Conservation (phyloP, 2,888 invertebrate species). For the Cynaeus angustus region DNA sequence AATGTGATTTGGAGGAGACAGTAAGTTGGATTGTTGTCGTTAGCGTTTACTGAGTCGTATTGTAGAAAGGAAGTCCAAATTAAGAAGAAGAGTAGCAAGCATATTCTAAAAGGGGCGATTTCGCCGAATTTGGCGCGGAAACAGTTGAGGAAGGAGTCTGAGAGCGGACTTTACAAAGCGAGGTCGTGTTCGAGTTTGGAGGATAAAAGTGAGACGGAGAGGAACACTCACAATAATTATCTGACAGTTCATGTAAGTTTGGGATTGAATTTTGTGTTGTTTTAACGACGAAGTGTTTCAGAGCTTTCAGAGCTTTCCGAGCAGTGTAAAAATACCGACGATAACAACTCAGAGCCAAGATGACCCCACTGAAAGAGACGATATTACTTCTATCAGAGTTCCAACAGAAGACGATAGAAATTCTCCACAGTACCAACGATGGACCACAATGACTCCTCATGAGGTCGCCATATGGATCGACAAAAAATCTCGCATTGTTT, state of each 20-base stretch:
- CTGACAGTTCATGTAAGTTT: conserved; percentile 83
- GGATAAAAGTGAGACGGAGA: conserved; percentile 66
- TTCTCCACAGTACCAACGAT: conserved; percentile 71
- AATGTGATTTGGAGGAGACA: conserved; percentile 91
- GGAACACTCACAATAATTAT: conserved; percentile 80
- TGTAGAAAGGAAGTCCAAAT: conserved; percentile 64
- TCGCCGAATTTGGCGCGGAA: conserved; percentile 85
- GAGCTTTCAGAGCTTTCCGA: conserved; percentile 72
- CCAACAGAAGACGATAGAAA: conserved; percentile 56
- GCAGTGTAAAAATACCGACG: conserved; percentile 77
- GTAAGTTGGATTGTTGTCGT: conserved; percentile 71
- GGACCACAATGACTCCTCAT: conserved; percentile 91
- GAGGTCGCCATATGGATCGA: conserved; percentile 93
- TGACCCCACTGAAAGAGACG: conserved; percentile 71
- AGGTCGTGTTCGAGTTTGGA: conserved; percentile 83
- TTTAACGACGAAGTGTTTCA: too few relatives aligned
- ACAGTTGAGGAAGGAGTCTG: conserved; percentile 79
- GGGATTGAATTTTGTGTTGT: too few relatives aligned
- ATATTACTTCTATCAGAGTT: conserved; percentile 61
- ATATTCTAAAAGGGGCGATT: conserved; percentile 87
- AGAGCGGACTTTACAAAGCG: conserved; percentile 78
- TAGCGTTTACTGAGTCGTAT: conserved; percentile 11
- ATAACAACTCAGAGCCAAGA: conserved; percentile 82
- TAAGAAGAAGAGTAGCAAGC: conserved; percentile 76
- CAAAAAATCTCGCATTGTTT: conserved; percentile 83